Evolutionary conservation across 2,113 vertebrate species (phyloP), one percentile per base, ranked within the genome.

Genomic region (Aviceda subcristata): DNA sequence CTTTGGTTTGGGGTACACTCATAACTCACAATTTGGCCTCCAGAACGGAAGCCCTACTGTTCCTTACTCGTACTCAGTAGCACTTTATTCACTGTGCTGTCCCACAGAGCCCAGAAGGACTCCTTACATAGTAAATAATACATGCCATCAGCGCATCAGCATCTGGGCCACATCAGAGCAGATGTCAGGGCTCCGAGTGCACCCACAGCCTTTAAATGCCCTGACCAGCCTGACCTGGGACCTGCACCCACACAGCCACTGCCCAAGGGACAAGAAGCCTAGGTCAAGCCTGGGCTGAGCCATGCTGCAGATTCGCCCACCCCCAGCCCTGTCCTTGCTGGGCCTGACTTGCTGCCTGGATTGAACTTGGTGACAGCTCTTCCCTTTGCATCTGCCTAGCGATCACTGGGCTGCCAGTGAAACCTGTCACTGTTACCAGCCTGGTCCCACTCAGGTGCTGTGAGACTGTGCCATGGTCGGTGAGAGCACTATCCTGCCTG

Each of bases 291-390:
- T 59, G 73, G 45, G 29, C 12, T 18, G 32, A 45, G 12, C 48
- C 29, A 36, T 18, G 18, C 24, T 77, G 64, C 32, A 81, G 10
- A 18, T 57, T 73, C 0, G 0, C n/a, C 30, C 2, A 11, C 4
- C 10, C 39, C 21, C 6, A 78, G 50, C 14, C n/a, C 19, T 38
- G 14, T n/a, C 39, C 30, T 74, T 69, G n/a, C 64, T 56, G 32
- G 9, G 10, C 20, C 41, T 26, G 30, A 34, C 39, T 64, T 36
- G 2, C 45, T 41, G 24, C 7, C 5, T 41, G 11, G 36, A 45
- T 41, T 78, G 55, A 55, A 38, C 32, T 38, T 38, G 19, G 39
- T 56, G 39, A 8, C 0, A 0, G 17, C 32, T 86, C 36, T 78
- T 50, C 45, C 60, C 29, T 32, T 56, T 50, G 34, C 55, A 45